A percentile compares a stretch with the other conserved stretches of the same genome.
Evolutionary conservation across 2,888 invertebrate genomes (phyloP).

Genomic region (Cheilosia impressa): DNA sequence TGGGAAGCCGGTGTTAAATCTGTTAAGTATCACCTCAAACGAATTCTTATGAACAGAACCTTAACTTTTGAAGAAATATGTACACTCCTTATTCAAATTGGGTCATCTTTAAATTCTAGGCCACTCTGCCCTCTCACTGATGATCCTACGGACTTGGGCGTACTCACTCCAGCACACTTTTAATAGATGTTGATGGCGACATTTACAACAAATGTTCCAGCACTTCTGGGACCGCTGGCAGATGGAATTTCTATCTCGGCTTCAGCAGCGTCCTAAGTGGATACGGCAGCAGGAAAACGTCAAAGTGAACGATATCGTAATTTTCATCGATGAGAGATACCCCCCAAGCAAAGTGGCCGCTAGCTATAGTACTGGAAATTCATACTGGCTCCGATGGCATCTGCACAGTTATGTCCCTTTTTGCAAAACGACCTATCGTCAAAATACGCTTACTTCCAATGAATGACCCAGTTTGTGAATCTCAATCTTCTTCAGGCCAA

Average conservation of each 20-base stretch:
- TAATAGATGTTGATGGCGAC: too few species aligned
- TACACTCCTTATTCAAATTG: background rate
- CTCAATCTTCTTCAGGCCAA: too few species aligned
- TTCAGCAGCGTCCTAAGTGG: conserved; percentile 2
- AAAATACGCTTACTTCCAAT: too few species aligned
- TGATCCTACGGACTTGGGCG: background rate
- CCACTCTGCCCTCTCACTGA: background rate
- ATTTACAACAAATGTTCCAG: background rate
- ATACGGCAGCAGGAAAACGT: background rate
- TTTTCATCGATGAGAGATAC: background rate
- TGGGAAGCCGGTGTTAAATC: too few species aligned
- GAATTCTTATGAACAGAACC: background rate
- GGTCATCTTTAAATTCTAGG: background rate
- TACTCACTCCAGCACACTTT: background rate
- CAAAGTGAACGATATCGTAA: background rate
- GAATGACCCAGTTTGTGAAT: too few species aligned
- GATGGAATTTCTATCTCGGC: background rate
- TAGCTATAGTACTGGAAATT: too few species aligned
- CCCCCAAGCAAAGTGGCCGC: background rate
- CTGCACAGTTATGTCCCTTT: too few species aligned
- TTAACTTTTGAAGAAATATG: conserved; percentile 2
- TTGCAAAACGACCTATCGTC: too few species aligned
- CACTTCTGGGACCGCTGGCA: conserved; percentile 3
- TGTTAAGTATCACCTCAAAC: conserved; percentile 11
- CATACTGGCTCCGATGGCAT: too few species aligned